A percentile compares a stretch with the other conserved stretches of the same genome.
phyloP scores from a whole-genome alignment of 1,140 invertebrate genomes.

The Drosophila jambulina region DNA sequence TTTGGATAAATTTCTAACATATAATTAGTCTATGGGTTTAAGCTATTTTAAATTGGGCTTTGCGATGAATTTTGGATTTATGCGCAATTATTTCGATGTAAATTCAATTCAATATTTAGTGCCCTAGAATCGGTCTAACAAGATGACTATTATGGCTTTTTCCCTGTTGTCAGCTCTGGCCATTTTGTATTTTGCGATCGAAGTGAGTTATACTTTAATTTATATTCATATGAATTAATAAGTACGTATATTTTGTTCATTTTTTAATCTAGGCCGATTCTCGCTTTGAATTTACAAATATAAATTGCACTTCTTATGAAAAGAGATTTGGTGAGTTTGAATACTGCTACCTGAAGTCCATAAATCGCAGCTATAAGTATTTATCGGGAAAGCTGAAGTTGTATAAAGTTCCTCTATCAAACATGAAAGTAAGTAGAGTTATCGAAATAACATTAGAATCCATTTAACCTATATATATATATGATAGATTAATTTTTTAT shows the following conservation, averaged over 20 bases:
- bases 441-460: not conserved
- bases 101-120: too few relatives aligned
- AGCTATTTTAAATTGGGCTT: too few relatives aligned
- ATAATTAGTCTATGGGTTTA: too few relatives aligned
- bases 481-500: not conserved
- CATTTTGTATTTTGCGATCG: too few relatives aligned
- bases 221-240: not conserved
- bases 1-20: too few relatives aligned
- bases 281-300: slow-evolving; percentile 1
- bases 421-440: not conserved
- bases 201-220: too few relatives aligned
- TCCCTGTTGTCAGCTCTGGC: too few relatives aligned
- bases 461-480: not conserved
- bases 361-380: slow-evolving; percentile 37
- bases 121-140: too few relatives aligned
- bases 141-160: too few relatives aligned
- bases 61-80: too few relatives aligned
- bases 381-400: not conserved
- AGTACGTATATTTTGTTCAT: not conserved
- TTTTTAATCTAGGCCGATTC: not conserved
- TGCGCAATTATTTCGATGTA: too few relatives aligned
- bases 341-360: slow-evolving; percentile 21
- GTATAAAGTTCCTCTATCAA: not conserved
- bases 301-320: slow-evolving; percentile 4
- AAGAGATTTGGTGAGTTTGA: not conserved